Evolutionary conservation across 2,888 invertebrate genomes (phyloP).

Genomic region (Cephalotes varians): DNA sequence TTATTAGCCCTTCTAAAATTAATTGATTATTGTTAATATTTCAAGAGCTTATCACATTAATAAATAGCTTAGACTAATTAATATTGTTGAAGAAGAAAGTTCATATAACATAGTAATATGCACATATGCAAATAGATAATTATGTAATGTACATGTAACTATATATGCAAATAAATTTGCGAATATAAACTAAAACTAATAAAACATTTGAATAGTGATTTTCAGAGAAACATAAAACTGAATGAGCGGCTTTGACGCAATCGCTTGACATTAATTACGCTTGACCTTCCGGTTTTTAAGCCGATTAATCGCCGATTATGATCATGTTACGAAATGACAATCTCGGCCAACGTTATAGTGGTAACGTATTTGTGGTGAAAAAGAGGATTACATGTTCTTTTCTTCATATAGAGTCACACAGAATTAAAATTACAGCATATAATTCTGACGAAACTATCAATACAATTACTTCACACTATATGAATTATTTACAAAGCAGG

Average conservation of each 20-base stretch:
- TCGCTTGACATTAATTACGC: not conserved
- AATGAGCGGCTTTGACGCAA: not conserved
- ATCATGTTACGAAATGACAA: slow-evolving; percentile 12
- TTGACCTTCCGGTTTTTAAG: slow-evolving; percentile 4
- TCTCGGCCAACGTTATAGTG: not conserved
- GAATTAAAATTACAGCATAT: not conserved
- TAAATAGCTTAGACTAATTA: too few relatives aligned
- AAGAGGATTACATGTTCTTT: not conserved
- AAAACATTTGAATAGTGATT: not conserved
- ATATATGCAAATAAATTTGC: not conserved
- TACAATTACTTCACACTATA: not conserved
- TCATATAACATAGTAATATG: not conserved
- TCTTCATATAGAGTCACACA: not conserved
- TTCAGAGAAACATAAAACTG: not conserved
- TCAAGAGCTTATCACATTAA: too few relatives aligned
- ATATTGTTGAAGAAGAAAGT: not conserved
- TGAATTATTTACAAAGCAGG: slow-evolving; percentile 24
- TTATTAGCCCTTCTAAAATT: too few relatives aligned
- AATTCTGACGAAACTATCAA: slow-evolving; percentile 26
- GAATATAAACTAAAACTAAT: not conserved
- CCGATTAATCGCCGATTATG: slow-evolving; percentile 7
- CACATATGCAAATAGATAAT: not conserved
- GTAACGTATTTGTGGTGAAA: too few relatives aligned
- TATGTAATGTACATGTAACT: not conserved
- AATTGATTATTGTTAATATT: too few relatives aligned